phyloP scores from a whole-genome alignment of 1,140 invertebrate genomes.

The Platyscapa corneri region DNA sequence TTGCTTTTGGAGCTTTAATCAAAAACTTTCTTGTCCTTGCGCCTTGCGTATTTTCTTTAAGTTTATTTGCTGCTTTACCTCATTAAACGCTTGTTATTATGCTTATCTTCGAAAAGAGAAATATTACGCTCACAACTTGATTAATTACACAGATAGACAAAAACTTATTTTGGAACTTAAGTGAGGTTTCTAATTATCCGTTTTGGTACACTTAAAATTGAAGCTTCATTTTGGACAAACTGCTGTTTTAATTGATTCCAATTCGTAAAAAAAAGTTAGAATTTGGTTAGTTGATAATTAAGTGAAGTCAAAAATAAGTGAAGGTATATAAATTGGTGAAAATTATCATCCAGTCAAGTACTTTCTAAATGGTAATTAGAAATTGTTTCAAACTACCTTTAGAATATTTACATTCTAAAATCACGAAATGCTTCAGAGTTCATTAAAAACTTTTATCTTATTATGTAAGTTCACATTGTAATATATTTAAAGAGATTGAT shows the following conservation, averaged over 20 bases:
- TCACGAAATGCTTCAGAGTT: constrained; percentile 41
- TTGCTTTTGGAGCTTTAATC: constrained; percentile 46
- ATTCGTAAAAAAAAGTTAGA: not conserved
- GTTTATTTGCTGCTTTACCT: constrained; percentile 40
- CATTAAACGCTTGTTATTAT: constrained; percentile 48
- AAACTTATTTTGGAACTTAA: not conserved
- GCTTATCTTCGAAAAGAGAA: not conserved
- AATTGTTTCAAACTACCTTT: constrained; percentile 46
- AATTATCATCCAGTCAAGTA: constrained; percentile 21
- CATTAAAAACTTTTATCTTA: constrained; percentile 47
- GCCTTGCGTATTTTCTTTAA: constrained; percentile 29
- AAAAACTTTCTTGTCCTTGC: constrained; percentile 45
- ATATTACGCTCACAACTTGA: constrained; percentile 37
- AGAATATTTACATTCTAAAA: constrained; percentile 46
- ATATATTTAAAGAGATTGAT: constrained; percentile 18
- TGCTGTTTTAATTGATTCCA: not conserved
- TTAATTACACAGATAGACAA: constrained; percentile 14
- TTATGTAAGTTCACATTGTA: constrained; percentile 34
- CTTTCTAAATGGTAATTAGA: constrained; percentile 48
- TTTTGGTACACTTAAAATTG: not conserved
- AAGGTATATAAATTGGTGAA: constrained; percentile 11
- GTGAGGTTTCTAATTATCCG: not conserved
- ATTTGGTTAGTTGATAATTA: constrained; percentile 15
- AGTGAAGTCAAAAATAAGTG: constrained; percentile 5
- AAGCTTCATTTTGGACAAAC: not conserved